Evolutionary conservation across 1,140 invertebrate genomes (phyloP).

Genomic region (Maconellicoccus hirsutus): DNA sequence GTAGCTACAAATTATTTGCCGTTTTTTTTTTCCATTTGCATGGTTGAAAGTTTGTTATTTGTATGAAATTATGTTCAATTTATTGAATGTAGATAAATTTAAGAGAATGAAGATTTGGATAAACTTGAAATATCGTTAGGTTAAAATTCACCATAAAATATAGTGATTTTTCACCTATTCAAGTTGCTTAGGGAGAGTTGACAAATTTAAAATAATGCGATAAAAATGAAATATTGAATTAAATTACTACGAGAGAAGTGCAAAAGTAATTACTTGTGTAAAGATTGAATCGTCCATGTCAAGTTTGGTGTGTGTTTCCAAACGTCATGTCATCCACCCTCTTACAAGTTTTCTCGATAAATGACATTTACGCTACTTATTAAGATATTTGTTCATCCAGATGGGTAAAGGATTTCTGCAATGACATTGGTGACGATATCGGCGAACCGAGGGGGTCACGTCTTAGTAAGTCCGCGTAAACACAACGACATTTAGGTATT

Average conservation of each 20-base stretch:
- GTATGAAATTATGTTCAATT: no score
- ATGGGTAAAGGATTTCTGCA: background rate
- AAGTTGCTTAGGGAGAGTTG: background rate
- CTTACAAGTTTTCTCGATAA: background rate
- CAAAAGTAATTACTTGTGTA: no score
- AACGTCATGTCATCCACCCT: background rate
- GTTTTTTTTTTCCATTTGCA: background rate
- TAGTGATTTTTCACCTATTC: no score
- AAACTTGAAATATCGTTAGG: no score
- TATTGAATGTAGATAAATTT: no score
- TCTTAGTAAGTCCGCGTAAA: background rate
- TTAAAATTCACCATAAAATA: no score
- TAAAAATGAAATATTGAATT: background rate
- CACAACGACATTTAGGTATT: background rate
- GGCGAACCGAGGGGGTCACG: background rate
- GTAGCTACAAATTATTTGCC: no score
- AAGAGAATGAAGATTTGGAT: no score
- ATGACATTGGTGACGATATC: background rate
- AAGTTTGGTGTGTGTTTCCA: background rate
- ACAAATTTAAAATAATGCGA: background rate
- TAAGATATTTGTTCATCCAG: background rate
- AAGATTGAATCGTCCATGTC: background rate
- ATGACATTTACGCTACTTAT: conserved; percentile 1
- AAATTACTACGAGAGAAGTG: no score
- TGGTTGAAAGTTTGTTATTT: no score